Percentiles rank a stretch among this genome's conserved stretches.
phyloP scores from a whole-genome alignment of 1,140 invertebrate species.

The Dendroctonus ponderosae region DNA sequence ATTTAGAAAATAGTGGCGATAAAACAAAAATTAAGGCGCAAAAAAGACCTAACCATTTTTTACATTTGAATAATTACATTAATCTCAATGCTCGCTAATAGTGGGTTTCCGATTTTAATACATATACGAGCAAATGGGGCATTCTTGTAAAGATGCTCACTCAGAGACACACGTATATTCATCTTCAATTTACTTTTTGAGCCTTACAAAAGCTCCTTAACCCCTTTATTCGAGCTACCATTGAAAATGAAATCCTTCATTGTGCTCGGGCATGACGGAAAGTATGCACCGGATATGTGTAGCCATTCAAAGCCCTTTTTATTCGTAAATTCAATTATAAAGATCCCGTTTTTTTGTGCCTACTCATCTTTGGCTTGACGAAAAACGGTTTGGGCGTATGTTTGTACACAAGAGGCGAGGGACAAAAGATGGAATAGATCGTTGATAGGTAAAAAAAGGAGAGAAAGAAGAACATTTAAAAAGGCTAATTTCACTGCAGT shows the following conservation, averaged over 20 bases:
- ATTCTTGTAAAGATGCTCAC: no score
- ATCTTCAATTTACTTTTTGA: no score
- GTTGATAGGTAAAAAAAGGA: slow-evolving; percentile 15
- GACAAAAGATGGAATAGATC: slow-evolving; percentile 21
- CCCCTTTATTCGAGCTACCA: background rate
- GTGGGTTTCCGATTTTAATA: no score
- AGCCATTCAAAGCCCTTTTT: slow-evolving; percentile 21
- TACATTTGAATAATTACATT: no score
- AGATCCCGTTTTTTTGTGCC: slow-evolving; percentile 27
- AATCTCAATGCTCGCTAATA: no score
- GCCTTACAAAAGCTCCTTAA: slow-evolving; percentile 12
- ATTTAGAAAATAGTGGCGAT: no score
- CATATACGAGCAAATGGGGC: no score
- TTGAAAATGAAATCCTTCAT: slow-evolving; percentile 6
- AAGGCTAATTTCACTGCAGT: slow-evolving; percentile 25
- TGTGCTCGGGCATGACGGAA: slow-evolving; percentile 9
- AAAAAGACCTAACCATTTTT: no score
- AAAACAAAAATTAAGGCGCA: no score
- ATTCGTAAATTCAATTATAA: slow-evolving; percentile 32
- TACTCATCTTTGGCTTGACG: slow-evolving; percentile 29
- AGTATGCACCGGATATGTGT: slow-evolving; percentile 26
- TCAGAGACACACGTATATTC: no score
- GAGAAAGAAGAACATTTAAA: slow-evolving; percentile 19
- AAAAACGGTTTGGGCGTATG: slow-evolving; percentile 26
- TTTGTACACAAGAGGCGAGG: slow-evolving; percentile 25